Evolutionary conservation across 2,113 vertebrate species (phyloP).

Genomic region (Sylvilagus bachmani): DNA sequence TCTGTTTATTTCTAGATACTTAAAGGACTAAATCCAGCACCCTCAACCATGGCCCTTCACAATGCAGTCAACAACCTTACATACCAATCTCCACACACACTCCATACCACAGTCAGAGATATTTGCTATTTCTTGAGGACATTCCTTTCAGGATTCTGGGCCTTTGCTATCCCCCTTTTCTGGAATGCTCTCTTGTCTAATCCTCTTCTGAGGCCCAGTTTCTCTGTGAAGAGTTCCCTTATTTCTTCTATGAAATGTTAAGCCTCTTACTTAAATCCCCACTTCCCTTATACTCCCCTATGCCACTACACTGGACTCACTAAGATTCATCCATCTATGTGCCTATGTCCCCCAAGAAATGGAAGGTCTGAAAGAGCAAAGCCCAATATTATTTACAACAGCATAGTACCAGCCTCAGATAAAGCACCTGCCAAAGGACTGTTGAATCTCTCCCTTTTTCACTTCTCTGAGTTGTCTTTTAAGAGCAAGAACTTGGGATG

Average conservation of each 20-base stretch:
- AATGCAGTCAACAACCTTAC: neutral
- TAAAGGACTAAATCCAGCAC: neutral
- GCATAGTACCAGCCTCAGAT: neutral
- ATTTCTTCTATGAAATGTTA: neutral
- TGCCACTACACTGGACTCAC: neutral
- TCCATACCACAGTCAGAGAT: neutral
- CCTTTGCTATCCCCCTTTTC: neutral
- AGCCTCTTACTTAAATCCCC: neutral
- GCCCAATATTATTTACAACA: neutral
- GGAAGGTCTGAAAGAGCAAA: neutral
- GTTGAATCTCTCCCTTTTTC: neutral
- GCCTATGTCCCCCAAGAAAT: neutral
- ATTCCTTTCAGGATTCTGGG: neutral
- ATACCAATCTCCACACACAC: neutral
- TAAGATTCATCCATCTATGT: neutral
- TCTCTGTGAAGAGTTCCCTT: conserved; percentile 25
- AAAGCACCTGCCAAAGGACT: neutral
- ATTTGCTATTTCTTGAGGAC: neutral
- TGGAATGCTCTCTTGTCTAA: neutral
- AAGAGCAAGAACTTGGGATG: too few species aligned
- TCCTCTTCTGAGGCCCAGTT: neutral
- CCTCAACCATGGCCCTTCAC: neutral
- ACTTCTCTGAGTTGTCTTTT: conserved; percentile 9
- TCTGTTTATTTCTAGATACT: neutral
- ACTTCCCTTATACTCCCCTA: neutral